These are phyloP conservation scores for Synodontis membranacea DNA, from an alignment of 2,113 vertebrate genomes.

Conservation along the genomic window DNA sequence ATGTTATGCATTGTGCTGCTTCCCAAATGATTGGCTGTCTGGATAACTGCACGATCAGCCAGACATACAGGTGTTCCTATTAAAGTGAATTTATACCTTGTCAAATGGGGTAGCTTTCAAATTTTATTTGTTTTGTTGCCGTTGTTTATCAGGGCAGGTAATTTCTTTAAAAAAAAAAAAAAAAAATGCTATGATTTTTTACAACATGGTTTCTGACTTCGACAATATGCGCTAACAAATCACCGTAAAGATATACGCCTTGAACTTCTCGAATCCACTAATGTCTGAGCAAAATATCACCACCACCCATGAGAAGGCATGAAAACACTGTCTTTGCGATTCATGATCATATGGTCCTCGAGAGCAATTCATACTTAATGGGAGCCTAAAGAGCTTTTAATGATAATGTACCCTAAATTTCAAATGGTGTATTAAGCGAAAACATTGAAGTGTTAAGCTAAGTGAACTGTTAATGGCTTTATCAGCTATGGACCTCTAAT, in stretches of 20 bases:
- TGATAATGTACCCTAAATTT: conserved; percentile 62
- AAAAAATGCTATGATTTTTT: background rate
- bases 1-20: background rate
- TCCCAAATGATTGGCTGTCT: background rate
- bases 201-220: background rate
- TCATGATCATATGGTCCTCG: conserved; percentile 12
- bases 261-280: background rate
- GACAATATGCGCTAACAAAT: background rate
- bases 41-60: background rate
- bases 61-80: background rate
- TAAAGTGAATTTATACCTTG: background rate
- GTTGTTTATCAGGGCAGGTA: background rate
- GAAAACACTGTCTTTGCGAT: conserved; percentile 9
- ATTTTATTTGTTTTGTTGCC: background rate
- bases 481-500: conserved; percentile 33
- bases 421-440: conserved; percentile 66
- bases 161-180: too few relatives aligned
- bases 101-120: background rate
- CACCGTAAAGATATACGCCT: background rate
- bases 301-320: background rate
- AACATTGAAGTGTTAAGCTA: conserved; percentile 46
- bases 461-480: conserved; percentile 52
- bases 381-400: conserved; percentile 61
- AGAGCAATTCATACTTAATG: conserved; percentile 51
- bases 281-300: conserved; percentile 14